Evolutionary conservation across 2,113 vertebrate species (phyloP), one percentile per base, ranked within the genome.

Genomic region (Alaudala cheleensis): DNA sequence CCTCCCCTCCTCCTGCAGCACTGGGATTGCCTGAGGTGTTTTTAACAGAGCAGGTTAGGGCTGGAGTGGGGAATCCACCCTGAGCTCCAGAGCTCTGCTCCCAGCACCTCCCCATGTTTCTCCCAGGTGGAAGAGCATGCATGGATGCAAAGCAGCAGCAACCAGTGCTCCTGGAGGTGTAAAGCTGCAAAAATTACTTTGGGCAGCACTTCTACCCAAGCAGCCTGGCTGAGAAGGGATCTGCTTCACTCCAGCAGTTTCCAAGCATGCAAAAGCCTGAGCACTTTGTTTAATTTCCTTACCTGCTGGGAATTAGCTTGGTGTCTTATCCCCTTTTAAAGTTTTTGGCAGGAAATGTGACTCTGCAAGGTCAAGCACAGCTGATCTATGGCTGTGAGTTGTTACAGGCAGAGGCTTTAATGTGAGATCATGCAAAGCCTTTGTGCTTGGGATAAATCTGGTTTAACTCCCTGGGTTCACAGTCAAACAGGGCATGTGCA

Each of bases 301-400:
- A 88, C 92, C 91, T 94, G 94, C 88, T 93, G 94, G 83, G 91
- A 86, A 92, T 70, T 53, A 49, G 65, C 70, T 56, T 56, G 11
- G 44, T 76, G 60, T 89, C n/a, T 95, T 89, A 64, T 29, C n/a
- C 81, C 50, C 50, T 72, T 76, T 56, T 66, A 51, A 66, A 58
- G 65, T 29, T 87, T 92, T 86, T 93, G 89, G 95, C 91, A 95
- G 81, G 91, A 87, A 94, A 44, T 15, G 28, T 67, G 88, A 39
- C 42, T 81, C 83, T 95, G 78, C 56, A 86, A 91, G 89, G 95
- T 95, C 86, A 89, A 76, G 56, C 57, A 39, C 23, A 78, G 44
- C 92, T 65, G 87, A 89, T 92, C 76, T 67, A 9, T 76, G 72
- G 17, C 83, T 60, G 77, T 57, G 69, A 95, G 61, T 67, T 89